A percentile compares a stretch with the other conserved stretches of the same genome.
phyloP scores from a whole-genome alignment of 2,888 invertebrate species.

The Leptinotarsa tumamoca region DNA sequence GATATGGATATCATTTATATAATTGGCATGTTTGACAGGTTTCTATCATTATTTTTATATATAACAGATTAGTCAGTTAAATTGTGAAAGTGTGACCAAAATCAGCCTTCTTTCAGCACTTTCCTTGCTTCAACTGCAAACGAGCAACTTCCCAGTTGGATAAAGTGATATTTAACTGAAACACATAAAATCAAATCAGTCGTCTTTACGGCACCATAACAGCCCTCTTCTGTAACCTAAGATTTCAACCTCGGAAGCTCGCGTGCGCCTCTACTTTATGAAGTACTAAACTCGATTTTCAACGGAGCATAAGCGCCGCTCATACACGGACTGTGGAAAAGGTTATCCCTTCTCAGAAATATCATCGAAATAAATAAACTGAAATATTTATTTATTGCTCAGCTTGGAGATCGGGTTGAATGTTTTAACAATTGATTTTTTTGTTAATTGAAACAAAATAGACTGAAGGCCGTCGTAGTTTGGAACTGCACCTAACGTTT shows the following conservation, averaged over 20 bases:
- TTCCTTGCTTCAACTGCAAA: conserved; percentile 17
- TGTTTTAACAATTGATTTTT: too few relatives aligned
- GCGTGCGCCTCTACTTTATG: conserved; percentile 67
- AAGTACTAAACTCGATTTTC: conserved; percentile 67
- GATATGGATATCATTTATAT: too few relatives aligned
- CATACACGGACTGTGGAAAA: neutral
- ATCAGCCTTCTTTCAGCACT: conserved; percentile 26
- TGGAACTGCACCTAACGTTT: too few relatives aligned
- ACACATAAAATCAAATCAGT: conserved; percentile 68
- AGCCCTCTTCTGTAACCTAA: conserved; percentile 65
- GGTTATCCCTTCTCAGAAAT: too few relatives aligned
- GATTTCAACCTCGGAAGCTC: conserved; percentile 66
- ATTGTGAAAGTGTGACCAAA: neutral
- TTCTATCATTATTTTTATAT: too few relatives aligned
- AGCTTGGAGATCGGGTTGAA: too few relatives aligned
- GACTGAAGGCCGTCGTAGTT: too few relatives aligned
- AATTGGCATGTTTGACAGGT: too few relatives aligned
- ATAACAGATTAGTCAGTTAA: too few relatives aligned
- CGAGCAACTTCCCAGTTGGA: conserved; percentile 50
- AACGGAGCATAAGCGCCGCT: conserved; percentile 48
- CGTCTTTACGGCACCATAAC: conserved; percentile 67
- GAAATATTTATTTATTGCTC: too few relatives aligned
- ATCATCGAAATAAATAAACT: too few relatives aligned
- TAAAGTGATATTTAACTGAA: conserved; percentile 66
- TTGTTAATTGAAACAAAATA: too few relatives aligned